A percentile compares a stretch with the other conserved stretches of the same genome.
Evolutionary conservation across 2,113 vertebrate species (phyloP).

Genomic region (Silurus asotus): DNA sequence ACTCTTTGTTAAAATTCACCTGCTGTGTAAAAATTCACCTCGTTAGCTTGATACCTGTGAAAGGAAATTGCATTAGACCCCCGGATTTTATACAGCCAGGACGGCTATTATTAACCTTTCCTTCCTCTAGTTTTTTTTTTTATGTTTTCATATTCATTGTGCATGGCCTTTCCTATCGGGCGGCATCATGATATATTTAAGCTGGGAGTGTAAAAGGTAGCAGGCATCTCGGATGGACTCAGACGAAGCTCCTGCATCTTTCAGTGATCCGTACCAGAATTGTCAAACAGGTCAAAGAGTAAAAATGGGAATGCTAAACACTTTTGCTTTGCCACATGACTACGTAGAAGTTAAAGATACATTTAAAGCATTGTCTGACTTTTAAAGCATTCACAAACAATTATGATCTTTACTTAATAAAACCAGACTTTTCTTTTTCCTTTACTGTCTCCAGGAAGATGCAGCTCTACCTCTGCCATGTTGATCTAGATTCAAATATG

Average conservation of each 20-base stretch:
- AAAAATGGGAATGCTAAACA: not conserved
- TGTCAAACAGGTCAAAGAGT: not conserved
- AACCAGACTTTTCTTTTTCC: too few relatives aligned
- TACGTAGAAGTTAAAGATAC: not conserved
- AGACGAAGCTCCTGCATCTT: constrained; percentile 1
- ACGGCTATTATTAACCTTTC: not conserved
- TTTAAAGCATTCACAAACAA: too few relatives aligned
- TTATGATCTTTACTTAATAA: too few relatives aligned
- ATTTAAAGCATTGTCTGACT: too few relatives aligned
- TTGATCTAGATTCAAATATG: too few relatives aligned
- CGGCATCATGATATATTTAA: constrained; percentile 7
- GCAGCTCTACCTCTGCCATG: too few relatives aligned
- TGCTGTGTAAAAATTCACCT: not conserved
- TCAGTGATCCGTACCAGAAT: not conserved
- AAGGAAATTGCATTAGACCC: not conserved
- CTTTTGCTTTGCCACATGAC: not conserved
- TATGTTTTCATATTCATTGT: not conserved
- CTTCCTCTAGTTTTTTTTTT: not conserved
- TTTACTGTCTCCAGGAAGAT: too few relatives aligned
- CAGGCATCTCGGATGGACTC: not conserved
- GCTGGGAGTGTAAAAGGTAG: not conserved
- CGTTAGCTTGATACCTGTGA: not conserved
- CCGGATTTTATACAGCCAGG: not conserved
- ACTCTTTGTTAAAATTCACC: not conserved
- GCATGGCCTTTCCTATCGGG: not conserved